Base-by-base conservation (phyloP, 2,113 vertebrate species). In the Charina bottae region DNA sequence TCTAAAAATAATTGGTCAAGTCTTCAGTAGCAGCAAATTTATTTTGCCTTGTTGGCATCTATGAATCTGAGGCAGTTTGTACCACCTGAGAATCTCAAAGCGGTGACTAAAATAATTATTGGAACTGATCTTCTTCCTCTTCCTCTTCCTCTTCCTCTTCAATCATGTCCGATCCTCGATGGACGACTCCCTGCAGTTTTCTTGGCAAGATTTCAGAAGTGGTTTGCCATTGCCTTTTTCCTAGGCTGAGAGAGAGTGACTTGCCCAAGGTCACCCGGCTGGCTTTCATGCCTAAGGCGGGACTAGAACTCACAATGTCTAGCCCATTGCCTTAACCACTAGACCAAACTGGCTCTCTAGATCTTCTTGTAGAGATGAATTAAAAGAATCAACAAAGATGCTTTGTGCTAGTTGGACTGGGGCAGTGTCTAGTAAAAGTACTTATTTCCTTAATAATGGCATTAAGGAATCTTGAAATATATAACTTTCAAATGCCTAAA, bases 1-100 rank as follows among this genome's bases (percentile, higher is more conserved):
- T 42, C 49, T 92, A 92, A 95, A 95, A 92, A 88, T 62, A 58
- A 23, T 0, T 6, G 26, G 33, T 37, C 11, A 58, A 85, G 23
- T 90, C n/a, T 92, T 93, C 91, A 85, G 58, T 92, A 87, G 58
- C 56, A 89, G 0, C 90, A 86, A 92, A 87, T 92, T 54, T 88
- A 26, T 83, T 6, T 42, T 23, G 4, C 87, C 46, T 60, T 46
- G 21, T 23, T 92, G 62, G 87, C 78, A 83, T 89, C 58, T 89
- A 85, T 94, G n/a, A 68, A 94, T 68, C 72, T 19, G 11, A 62
- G 58, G 72, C 91, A 6, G 4, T 93, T 91, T 55, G 1, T 37
- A n/a, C 1, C 15, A 85, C 11, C 49, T n/a, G 90, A 93, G 26
- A 83, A 89, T 87, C n/a, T 28, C 23, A 2, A 60, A 0, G 17